A percentile compares a stretch with the other conserved stretches of the same genome.
Conservation (phyloP, 1,140 invertebrate species). For the Whitmania pigra region DNA sequence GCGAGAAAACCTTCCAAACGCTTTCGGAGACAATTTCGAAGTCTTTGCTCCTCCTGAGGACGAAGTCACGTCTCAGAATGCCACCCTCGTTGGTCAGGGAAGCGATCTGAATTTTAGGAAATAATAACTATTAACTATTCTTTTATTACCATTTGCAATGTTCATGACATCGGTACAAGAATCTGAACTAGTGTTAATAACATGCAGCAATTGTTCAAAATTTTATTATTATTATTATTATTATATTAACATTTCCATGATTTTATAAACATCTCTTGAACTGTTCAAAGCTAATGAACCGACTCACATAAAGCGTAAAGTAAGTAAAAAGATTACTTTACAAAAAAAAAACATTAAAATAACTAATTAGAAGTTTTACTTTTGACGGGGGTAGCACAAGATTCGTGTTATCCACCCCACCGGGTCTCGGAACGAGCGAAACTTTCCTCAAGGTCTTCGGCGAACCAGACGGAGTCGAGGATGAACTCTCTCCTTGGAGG, state of each 20-base stretch:
- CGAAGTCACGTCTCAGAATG: slow-evolving; percentile 55
- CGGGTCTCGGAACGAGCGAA: not conserved
- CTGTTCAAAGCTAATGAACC: not conserved
- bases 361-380: too few relatives aligned
- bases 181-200: too few relatives aligned
- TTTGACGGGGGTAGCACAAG: not conserved
- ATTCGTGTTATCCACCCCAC: not conserved
- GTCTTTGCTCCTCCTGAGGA: slow-evolving; percentile 57
- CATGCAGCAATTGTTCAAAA: not conserved
- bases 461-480: not conserved
- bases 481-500: not conserved
- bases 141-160: too few relatives aligned
- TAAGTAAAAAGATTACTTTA: too few relatives aligned
- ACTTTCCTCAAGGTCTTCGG: not conserved
- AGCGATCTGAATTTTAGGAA: slow-evolving; percentile 31
- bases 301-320: not conserved
- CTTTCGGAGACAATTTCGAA: slow-evolving; percentile 70
- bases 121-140: slow-evolving; percentile 15
- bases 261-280: not conserved
- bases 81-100: slow-evolving; percentile 74
- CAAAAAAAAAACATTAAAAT: too few relatives aligned
- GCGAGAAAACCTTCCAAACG: slow-evolving; percentile 66
- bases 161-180: too few relatives aligned
- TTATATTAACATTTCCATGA: too few relatives aligned
- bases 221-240: slow-evolving; percentile 8